Evolutionary conservation across 2,888 invertebrate species (phyloP).

Genomic region (Odontocolon sp.): DNA sequence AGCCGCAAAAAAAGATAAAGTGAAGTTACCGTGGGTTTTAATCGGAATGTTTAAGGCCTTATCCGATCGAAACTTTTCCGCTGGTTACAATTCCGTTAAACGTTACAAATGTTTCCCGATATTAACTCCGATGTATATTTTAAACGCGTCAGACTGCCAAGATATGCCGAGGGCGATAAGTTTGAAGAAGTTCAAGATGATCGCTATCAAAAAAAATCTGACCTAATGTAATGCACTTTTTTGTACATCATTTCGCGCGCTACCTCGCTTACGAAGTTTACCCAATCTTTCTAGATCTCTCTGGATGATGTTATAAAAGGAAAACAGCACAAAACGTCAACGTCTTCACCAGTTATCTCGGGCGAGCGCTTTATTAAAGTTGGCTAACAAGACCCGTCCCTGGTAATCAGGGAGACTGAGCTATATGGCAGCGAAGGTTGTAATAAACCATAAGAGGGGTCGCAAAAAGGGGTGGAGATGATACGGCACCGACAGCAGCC

Average conservation of each 20-base stretch:
- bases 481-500: not conserved
- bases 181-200: no score
- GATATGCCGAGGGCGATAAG: no score
- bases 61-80: no score
- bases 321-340: slow-evolving; percentile 22
- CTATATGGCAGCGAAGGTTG: slow-evolving; percentile 28
- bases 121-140: no score
- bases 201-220: no score
- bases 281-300: not conserved
- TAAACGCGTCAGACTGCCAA: no score
- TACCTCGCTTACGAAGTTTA: not conserved
- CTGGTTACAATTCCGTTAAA: no score
- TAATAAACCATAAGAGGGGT: slow-evolving; percentile 33
- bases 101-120: no score
- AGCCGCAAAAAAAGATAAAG: no score
- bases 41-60: no score
- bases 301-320: not conserved
- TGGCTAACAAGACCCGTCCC: slow-evolving; percentile 29
- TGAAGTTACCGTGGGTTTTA: no score
- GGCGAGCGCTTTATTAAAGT: slow-evolving; percentile 29
- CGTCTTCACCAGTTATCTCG: slow-evolving; percentile 34
- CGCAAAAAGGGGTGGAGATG: not conserved
- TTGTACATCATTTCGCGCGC: not conserved
- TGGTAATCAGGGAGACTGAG: slow-evolving; percentile 20
- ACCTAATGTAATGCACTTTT: no score